A percentile compares a stretch with the other conserved stretches of the same genome.
phyloP scores from a whole-genome alignment of 37 sponge, comb jelly and placozoan species.

The Beroe forskalii region DNA sequence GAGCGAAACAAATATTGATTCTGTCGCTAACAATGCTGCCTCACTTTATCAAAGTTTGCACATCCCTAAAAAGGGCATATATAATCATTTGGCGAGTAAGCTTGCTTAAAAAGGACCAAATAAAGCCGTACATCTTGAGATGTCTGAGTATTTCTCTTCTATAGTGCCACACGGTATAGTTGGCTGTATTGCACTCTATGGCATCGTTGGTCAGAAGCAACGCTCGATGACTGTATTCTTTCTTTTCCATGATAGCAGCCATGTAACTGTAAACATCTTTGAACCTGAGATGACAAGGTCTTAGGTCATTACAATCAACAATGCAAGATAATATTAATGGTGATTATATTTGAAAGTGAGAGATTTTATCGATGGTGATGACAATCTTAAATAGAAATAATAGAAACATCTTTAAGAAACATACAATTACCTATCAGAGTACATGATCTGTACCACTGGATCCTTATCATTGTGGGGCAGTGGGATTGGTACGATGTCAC shows the following conservation, averaged over 20 bases:
- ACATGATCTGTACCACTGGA: constrained; percentile 62
- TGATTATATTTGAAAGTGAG: no score
- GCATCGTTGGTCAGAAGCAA: constrained; percentile 83
- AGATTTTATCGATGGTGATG: no score
- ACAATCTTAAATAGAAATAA: no score
- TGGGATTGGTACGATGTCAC: constrained; percentile 80
- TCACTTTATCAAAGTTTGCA: no score
- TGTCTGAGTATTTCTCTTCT: constrained; percentile 30
- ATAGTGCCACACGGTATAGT: constrained; percentile 80
- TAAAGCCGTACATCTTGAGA: not conserved
- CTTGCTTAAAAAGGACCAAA: no score
- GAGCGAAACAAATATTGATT: no score
- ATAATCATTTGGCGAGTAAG: no score
- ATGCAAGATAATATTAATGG: no score
- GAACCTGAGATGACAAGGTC: constrained; percentile 61
- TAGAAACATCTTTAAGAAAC: no score
- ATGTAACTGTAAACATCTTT: constrained; percentile 90
- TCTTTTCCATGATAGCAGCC: constrained; percentile 78
- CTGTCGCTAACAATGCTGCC: no score
- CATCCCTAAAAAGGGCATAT: no score
- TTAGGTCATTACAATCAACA: no score
- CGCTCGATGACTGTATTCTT: constrained; percentile 86
- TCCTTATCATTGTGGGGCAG: constrained; percentile 77
- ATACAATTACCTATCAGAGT: constrained; percentile 72
- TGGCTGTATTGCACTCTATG: constrained; percentile 82